Conservation (phyloP, 2,113 vertebrate species). For the Epinephelus cyanopodus region DNA sequence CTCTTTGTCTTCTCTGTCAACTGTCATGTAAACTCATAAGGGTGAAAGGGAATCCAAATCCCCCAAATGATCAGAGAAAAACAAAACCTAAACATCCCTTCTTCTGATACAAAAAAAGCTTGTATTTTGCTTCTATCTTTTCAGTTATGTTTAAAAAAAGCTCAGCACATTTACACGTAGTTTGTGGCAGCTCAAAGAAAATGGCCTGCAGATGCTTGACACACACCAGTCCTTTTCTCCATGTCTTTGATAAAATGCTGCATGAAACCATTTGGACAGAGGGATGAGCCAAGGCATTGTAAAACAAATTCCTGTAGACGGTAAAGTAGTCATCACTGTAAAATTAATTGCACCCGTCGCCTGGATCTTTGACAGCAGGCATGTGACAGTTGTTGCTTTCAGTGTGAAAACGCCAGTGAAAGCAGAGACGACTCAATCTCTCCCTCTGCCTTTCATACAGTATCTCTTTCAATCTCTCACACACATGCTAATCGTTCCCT, state of each 20-base stretch:
- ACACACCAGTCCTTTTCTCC: neutral
- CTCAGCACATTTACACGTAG: neutral
- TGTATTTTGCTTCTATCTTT: neutral
- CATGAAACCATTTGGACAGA: conserved; percentile 46
- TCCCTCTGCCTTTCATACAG: conserved; percentile 70
- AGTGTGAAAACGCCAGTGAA: conserved; percentile 52
- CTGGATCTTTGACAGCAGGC: conserved; percentile 70
- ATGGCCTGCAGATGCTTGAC: neutral
- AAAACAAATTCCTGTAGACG: conserved; percentile 56
- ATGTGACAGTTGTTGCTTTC: conserved; percentile 69
- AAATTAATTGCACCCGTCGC: conserved; percentile 72
- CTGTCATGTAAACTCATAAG: neutral
- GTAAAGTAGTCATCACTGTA: conserved; percentile 67
- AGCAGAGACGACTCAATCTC: conserved; percentile 70
- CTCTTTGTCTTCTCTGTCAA: neutral
- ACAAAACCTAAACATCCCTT: no score
- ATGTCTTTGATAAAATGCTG: conserved; percentile 23
- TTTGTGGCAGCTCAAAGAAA: neutral
- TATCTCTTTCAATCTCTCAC: conserved; percentile 80
- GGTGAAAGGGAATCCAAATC: neutral
- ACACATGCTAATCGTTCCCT: conserved; percentile 86
- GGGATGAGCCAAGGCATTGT: conserved; percentile 51
- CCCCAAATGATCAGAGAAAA: neutral
- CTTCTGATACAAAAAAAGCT: neutral
- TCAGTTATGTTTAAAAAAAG: neutral